A percentile compares a stretch with the other conserved stretches of the same genome.
Conservation (phyloP, 2,888 invertebrate genomes). For the Conus canariensis region DNA sequence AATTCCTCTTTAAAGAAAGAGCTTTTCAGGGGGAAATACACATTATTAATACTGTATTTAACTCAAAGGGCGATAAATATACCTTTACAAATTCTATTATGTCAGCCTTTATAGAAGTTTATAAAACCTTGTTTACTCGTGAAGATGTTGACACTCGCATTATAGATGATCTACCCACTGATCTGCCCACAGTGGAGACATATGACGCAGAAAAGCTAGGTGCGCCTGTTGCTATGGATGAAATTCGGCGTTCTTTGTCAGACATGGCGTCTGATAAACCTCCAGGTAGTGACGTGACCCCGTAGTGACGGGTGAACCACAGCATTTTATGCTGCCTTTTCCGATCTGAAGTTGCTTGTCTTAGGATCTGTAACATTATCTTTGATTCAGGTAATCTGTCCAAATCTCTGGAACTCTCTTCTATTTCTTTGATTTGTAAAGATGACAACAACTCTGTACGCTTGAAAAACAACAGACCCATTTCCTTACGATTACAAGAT, state of each 20-base stretch:
- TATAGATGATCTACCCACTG: neutral
- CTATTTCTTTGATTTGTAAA: neutral
- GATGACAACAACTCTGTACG: slow-evolving; percentile 13
- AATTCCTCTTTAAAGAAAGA: slow-evolving; percentile 40
- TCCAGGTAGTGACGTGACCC: slow-evolving; percentile 33
- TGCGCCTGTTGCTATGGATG: neutral
- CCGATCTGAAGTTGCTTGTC: slow-evolving; percentile 40
- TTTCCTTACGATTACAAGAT: no score
- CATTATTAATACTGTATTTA: neutral
- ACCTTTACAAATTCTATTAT: neutral
- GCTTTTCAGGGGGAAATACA: slow-evolving; percentile 9
- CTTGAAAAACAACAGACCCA: slow-evolving; percentile 38
- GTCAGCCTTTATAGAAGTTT: neutral
- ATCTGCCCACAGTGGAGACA: neutral
- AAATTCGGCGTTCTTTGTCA: neutral
- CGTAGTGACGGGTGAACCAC: slow-evolving; percentile 51
- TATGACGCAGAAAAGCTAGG: neutral
- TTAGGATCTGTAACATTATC: neutral
- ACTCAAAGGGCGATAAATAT: neutral
- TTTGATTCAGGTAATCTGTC: neutral
- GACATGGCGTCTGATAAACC: neutral
- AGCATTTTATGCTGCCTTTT: slow-evolving; percentile 52
- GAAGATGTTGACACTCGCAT: neutral
- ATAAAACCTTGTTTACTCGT: neutral
- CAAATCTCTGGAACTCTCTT: neutral